Evolutionary conservation across 2,113 vertebrate species (phyloP).

Genomic region (Bostrychus sinensis): DNA sequence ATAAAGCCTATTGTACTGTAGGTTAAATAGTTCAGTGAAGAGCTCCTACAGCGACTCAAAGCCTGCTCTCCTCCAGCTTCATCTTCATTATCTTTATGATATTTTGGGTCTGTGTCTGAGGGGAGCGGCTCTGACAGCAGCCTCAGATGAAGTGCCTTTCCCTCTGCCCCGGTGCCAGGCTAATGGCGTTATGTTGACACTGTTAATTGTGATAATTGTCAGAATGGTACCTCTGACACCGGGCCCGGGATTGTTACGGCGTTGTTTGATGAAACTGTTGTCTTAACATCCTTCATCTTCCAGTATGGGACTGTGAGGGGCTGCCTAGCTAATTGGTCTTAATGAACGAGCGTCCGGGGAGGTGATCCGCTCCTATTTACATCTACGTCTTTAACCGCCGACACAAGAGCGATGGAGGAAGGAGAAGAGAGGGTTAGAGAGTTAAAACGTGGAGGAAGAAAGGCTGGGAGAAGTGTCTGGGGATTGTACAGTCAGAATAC

Average conservation of each 20-base stretch:
- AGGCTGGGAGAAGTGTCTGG: conserved; percentile 35
- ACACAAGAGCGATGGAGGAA: conserved; percentile 25
- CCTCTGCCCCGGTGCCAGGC: conserved; percentile 66
- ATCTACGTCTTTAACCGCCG: conserved; percentile 65
- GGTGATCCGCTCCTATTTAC: conserved; percentile 71
- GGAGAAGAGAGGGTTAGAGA: conserved; percentile 10
- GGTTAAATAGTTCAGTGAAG: too few species aligned
- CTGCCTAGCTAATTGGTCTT: conserved; percentile 74
- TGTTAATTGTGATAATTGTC: conserved; percentile 83
- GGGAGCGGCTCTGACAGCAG: conserved; percentile 69
- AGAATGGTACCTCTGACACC: conserved; percentile 79
- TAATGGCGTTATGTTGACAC: conserved; percentile 83
- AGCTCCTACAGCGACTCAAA: too few species aligned
- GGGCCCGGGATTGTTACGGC: conserved; percentile 64
- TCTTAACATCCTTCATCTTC: conserved; percentile 75
- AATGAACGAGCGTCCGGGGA: conserved; percentile 77
- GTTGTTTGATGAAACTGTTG: conserved; percentile 77
- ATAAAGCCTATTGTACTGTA: too few species aligned
- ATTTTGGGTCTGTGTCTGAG: conserved; percentile 50
- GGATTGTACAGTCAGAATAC: conserved; percentile 29
- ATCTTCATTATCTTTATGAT: not conserved
- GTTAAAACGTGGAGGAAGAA: conserved; percentile 25
- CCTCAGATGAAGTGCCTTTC: conserved; percentile 78
- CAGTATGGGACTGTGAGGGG: conserved; percentile 68
- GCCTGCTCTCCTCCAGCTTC: too few species aligned